phyloP scores from a whole-genome alignment of 2,888 invertebrate species.

The Tryphoninae sp. region DNA sequence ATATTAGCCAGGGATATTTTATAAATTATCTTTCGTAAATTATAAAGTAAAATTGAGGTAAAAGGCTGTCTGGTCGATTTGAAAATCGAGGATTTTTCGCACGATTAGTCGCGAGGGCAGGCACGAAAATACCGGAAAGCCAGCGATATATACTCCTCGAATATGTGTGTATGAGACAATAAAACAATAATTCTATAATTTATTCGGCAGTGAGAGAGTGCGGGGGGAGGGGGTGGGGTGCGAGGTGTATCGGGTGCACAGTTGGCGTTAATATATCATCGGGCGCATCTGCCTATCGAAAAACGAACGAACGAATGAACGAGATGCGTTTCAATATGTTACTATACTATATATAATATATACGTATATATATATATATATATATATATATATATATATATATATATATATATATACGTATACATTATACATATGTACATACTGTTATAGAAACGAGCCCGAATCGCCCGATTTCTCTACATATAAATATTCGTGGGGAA shows the following conservation, averaged over 20 bases:
- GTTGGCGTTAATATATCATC: constrained; percentile 81
- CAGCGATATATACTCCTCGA: constrained; percentile 12
- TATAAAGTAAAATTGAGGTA: background rate
- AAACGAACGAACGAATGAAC: constrained; percentile 68
- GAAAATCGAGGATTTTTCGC: background rate
- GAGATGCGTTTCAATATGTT: constrained; percentile 80
- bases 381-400: constrained; percentile 70
- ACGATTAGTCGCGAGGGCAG: background rate
- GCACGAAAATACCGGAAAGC: constrained; percentile 1
- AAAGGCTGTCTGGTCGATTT: background rate
- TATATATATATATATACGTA: constrained; percentile 67
- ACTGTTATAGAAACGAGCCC: constrained; percentile 48
- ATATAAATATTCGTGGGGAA: constrained; percentile 61
- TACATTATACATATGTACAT: constrained; percentile 5
- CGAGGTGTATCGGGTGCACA: constrained; percentile 77
- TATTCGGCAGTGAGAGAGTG: constrained; percentile 71
- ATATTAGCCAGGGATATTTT: constrained; percentile 4
- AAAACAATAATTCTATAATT: constrained; percentile 81
- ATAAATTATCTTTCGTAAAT: background rate
- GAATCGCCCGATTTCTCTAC: constrained; percentile 47
- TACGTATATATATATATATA: constrained; percentile 54
- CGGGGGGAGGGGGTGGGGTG: background rate
- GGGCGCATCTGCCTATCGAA: constrained; percentile 79
- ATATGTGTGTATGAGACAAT: constrained; percentile 66
- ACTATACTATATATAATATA: constrained; percentile 57